Evolutionary conservation across 2,888 invertebrate genomes (phyloP), one percentile per base, ranked within the genome.

Genomic region (Drosophila dives): DNA sequence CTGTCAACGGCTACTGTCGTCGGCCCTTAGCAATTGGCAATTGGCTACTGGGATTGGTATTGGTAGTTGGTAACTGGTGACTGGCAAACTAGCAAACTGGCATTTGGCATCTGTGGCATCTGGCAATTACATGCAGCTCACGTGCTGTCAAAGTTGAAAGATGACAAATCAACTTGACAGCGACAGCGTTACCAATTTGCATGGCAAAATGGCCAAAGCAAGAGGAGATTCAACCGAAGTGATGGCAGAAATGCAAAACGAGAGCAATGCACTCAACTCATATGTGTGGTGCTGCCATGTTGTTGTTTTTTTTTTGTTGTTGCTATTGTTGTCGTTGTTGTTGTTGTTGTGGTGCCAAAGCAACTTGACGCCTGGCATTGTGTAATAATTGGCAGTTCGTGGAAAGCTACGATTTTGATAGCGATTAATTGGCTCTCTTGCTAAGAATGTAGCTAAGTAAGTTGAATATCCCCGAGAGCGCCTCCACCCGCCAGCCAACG

Each of bases 321-420:
- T 73, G 64, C 56, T 36, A 34, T 64, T 33, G 62, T 54, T 38
- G 17, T 56, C 5, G 60, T 51, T 56, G 61, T 42, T 40, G 51
- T 55, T 34, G 56, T 58, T 66, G 56, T 59, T 80, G 65, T 59
- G 50, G 42, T 64, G 71, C 64, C 66, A 71, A 71, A 74, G 75
- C 74, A 74, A 65, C 76, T 68, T 83, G 86, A 89, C 89, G 89
- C 89, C 88, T 75, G 69, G 64, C 84, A 84, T 89, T 85, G 85
- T 89, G 90, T 89, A 89, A 89, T 85, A 85, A 85, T 85, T 85
- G 85, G 88, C 85, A 89, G 89, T 85, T 85, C 85, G 77, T 87
- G 82, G 85, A 85, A 85, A 65, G 80, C 75, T 64, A 49, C 50
- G 85, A 89, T 81, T 89, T 84, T 77, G 85, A 86, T 72, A 69